Conservation (phyloP, 2,113 vertebrate genomes). For the Oenanthe oenanthe region DNA sequence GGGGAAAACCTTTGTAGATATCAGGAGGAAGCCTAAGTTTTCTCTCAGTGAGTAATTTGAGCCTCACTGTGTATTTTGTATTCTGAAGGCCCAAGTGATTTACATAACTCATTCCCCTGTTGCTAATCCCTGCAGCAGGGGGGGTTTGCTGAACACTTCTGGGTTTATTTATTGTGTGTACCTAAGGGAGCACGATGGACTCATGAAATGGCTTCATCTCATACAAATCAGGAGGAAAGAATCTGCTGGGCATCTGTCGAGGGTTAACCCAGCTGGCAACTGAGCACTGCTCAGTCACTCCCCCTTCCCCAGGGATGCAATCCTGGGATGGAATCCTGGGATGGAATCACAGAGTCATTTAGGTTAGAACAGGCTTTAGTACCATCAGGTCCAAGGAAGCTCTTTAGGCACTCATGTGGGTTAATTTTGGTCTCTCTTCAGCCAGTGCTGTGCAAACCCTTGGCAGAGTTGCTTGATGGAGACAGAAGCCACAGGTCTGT, state of each 20-base stretch:
- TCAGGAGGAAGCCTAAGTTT: neutral
- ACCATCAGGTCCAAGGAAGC: neutral
- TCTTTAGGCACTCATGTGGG: accelerated
- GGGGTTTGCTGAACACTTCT: neutral
- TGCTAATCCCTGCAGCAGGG: neutral
- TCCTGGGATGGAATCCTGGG: neutral
- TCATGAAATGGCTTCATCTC: neutral
- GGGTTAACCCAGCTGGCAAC: neutral
- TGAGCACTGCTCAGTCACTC: neutral
- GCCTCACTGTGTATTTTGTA: neutral
- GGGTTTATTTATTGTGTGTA: neutral
- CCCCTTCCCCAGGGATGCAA: neutral
- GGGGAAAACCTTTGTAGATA: neutral
- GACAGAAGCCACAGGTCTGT: neutral
- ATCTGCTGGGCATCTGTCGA: neutral
- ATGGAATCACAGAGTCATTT: neutral
- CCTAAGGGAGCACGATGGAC: neutral
- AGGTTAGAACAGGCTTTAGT: neutral
- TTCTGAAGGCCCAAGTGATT: neutral
- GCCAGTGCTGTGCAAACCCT: accelerated
- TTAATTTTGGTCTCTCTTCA: neutral
- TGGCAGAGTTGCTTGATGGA: neutral
- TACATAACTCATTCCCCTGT: neutral
- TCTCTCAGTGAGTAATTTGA: neutral
- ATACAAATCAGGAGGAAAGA: neutral